phyloP scores from a whole-genome alignment of 2,888 invertebrate species.

The Limnephilus auricula region DNA sequence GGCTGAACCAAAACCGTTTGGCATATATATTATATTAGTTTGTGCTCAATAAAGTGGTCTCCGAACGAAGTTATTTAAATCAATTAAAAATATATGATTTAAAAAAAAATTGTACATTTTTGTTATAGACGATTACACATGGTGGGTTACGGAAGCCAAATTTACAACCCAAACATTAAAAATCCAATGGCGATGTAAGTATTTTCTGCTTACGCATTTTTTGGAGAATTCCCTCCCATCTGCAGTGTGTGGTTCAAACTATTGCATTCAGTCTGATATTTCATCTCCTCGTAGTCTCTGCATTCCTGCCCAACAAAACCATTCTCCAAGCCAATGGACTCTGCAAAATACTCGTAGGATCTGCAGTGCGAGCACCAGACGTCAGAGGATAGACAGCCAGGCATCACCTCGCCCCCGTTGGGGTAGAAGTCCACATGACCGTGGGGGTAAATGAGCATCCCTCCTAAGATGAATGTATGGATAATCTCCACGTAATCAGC shows the following conservation, averaged over 20 bases:
- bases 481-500: conserved; percentile 53
- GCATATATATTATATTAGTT: too few relatives aligned
- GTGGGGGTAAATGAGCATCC: conserved; percentile 67
- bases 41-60: too few relatives aligned
- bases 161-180: too few relatives aligned
- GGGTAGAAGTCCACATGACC: conserved; percentile 73
- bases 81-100: too few relatives aligned
- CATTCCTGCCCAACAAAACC: conserved; percentile 71
- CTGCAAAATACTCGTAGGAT: conserved; percentile 43
- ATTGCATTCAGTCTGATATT: conserved; percentile 67
- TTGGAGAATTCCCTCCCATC: not conserved
- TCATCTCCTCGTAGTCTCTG: conserved; percentile 70
- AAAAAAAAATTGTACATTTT: too few relatives aligned
- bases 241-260: not conserved
- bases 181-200: too few relatives aligned
- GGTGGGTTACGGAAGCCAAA: too few relatives aligned
- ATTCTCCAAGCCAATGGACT: conserved; percentile 67
- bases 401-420: conserved; percentile 72
- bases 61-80: too few relatives aligned
- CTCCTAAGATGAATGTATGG: conserved; percentile 38
- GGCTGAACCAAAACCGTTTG: too few relatives aligned
- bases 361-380: conserved; percentile 43
- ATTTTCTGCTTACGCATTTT: not conserved
- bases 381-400: conserved; percentile 69
- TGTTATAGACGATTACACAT: too few relatives aligned